These are phyloP conservation scores for Dinocampus coccinellae DNA, from an alignment of 2,888 invertebrate genomes.

Conservation along the genomic window DNA sequence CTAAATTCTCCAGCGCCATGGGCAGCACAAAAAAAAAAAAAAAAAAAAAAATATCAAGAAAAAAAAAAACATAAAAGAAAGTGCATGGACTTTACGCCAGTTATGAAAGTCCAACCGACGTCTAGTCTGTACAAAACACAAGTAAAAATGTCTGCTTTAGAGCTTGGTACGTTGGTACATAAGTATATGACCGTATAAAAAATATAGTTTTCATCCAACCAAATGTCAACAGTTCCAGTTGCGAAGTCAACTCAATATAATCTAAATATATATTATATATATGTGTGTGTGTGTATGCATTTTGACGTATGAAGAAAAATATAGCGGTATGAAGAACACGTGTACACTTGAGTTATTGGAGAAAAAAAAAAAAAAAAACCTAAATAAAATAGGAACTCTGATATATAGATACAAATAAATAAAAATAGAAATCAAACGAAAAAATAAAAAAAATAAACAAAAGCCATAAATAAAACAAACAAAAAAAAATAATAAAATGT, in stretches of 20 bases:
- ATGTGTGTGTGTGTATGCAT: not conserved
- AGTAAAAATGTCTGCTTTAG: not conserved
- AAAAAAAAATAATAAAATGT: not conserved
- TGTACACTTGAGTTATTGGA: not conserved
- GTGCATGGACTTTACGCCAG: constrained; percentile 26
- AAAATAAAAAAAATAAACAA: not conserved
- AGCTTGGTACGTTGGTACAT: not conserved
- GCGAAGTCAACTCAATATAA: not conserved
- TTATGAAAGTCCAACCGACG: constrained; percentile 22
- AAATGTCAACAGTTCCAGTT: constrained; percentile 24
- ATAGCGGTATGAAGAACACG: not conserved
- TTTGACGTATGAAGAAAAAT: not conserved
- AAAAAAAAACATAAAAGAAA: constrained; percentile 2
- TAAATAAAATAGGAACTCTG: too few relatives aligned
- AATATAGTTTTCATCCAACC: not conserved
- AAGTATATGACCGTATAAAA: constrained; percentile 13
- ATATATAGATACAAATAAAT: constrained; percentile 5
- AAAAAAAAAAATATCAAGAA: too few relatives aligned
- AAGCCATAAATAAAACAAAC: not conserved
- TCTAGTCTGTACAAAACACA: not conserved
- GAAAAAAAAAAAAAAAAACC: not conserved
- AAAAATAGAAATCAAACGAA: not conserved
- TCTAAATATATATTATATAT: not conserved
- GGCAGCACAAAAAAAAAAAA: not conserved
- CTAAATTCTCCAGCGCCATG: constrained; percentile 22